phyloP scores from a whole-genome alignment of 2,113 vertebrate species.

The Candoia aspera region DNA sequence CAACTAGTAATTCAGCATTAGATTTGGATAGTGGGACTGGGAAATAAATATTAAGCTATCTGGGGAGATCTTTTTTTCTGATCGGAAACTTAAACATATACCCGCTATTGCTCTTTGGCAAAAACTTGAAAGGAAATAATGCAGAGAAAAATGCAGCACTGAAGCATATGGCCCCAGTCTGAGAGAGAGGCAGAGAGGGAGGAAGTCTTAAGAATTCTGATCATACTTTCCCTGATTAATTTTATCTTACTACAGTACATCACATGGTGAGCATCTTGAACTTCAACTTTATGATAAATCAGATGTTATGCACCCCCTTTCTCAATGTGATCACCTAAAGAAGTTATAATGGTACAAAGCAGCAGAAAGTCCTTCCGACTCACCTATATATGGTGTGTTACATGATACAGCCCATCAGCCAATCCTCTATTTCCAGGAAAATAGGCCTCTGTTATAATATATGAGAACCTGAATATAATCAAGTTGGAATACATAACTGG shows the following conservation, averaged over 20 bases:
- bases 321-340: not conserved
- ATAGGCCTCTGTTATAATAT: not conserved
- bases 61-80: not conserved
- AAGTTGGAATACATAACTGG: not conserved
- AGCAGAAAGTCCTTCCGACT: not conserved
- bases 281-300: not conserved
- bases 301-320: not conserved
- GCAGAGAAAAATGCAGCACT: not conserved
- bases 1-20: too few relatives aligned
- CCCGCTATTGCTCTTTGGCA: not conserved
- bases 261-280: not conserved
- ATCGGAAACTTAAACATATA: not conserved
- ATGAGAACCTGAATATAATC: not conserved
- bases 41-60: not conserved
- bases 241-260: not conserved
- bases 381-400: not conserved
- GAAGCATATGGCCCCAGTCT: too few relatives aligned
- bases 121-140: not conserved
- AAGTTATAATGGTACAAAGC: not conserved
- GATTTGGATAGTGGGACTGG: not conserved
- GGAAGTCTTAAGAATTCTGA: not conserved
- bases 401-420: not conserved
- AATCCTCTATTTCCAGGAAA: not conserved
- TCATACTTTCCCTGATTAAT: not conserved
- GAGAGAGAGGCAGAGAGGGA: not conserved